Evolutionary conservation across 2,113 vertebrate genomes (phyloP).

Genomic region (Picathartes gymnocephalus): DNA sequence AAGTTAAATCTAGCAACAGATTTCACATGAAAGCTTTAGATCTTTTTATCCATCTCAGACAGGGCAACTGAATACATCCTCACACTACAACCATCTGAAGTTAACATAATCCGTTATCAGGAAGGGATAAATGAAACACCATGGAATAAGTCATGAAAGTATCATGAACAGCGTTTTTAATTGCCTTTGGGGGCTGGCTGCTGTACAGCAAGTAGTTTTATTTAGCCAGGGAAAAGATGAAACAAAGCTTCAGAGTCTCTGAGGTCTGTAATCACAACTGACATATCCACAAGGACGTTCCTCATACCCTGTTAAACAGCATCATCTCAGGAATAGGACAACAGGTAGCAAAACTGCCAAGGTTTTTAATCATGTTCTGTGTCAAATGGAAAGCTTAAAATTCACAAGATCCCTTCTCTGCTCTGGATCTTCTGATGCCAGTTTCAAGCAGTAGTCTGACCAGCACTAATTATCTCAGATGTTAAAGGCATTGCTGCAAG

Average conservation of each 20-base stretch:
- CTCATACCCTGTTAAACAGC: neutral
- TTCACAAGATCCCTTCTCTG: neutral
- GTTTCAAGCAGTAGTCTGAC: neutral
- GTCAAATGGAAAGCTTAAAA: neutral
- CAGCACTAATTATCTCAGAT: neutral
- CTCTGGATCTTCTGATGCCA: neutral
- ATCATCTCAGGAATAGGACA: neutral
- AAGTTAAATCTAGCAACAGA: neutral
- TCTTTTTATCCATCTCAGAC: neutral
- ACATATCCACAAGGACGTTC: neutral
- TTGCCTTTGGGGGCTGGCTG: neutral
- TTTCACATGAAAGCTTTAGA: neutral
- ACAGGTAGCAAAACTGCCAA: neutral
- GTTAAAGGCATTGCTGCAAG: neutral
- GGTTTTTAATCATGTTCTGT: neutral
- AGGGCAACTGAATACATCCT: neutral
- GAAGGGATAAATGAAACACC: neutral
- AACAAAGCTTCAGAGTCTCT: neutral
- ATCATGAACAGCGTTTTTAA: neutral
- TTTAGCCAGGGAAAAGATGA: neutral
- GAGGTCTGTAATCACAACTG: neutral
- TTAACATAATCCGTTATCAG: neutral
- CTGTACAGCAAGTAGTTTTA: neutral
- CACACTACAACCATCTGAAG: neutral
- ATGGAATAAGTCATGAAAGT: neutral